These are phyloP conservation scores for Chrysochloris asiatica DNA, from an alignment of 2,113 vertebrate genomes.

Conservation along the genomic window DNA sequence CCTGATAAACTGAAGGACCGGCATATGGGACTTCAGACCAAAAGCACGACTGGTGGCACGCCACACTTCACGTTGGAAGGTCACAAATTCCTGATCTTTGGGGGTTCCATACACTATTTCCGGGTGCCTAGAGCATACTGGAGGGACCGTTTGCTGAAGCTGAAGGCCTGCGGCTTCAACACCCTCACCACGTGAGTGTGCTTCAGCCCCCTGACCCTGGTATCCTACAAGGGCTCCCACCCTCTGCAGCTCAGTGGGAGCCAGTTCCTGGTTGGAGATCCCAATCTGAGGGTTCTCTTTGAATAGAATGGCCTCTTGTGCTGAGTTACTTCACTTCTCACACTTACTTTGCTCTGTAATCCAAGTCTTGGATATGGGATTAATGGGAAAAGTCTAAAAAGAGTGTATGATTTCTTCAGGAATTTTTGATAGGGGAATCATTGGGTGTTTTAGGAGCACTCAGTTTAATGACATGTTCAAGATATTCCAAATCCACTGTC, in stretches of 20 bases:
- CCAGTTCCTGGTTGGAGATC: no score
- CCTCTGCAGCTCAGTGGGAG: no score
- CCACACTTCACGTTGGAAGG: slow-evolving; percentile 88
- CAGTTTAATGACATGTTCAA: neutral
- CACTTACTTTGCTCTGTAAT: neutral
- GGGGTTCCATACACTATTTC: slow-evolving; percentile 94
- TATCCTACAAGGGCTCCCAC: no score
- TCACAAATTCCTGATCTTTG: slow-evolving; percentile 87
- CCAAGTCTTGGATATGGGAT: neutral
- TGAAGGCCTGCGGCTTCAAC: slow-evolving; percentile 94
- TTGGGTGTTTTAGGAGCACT: neutral
- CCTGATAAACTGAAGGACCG: slow-evolving; percentile 74
- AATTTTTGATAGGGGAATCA: neutral
- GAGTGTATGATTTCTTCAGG: neutral
- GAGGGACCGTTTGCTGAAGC: slow-evolving; percentile 93
- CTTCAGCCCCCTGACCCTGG: neutral
- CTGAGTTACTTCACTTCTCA: no score
- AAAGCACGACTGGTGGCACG: slow-evolving; percentile 36
- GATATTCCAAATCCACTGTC: no score
- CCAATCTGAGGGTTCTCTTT: neutral
- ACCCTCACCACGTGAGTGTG: slow-evolving; percentile 91
- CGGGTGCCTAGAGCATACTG: slow-evolving; percentile 91
- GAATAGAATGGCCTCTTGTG: neutral
- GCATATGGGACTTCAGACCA: slow-evolving; percentile 84
- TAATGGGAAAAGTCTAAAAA: no score